A percentile compares a stretch with the other conserved stretches of the same genome.
Conservation (phyloP, 2,888 invertebrate species). For the Endotricha flammealis region DNA sequence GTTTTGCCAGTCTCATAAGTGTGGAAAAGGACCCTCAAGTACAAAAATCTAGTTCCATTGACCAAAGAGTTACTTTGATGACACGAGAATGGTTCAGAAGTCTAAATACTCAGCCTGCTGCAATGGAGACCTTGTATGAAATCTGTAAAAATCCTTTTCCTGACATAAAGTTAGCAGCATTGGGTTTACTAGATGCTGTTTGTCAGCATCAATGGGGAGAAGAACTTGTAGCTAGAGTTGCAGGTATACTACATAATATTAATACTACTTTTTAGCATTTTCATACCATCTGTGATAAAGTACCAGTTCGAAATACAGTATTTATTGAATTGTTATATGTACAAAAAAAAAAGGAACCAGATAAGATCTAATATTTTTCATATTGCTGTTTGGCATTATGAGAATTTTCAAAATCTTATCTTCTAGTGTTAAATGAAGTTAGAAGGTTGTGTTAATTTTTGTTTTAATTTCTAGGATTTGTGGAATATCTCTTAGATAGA, state of each 20-base stretch:
- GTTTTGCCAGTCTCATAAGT: slow-evolving; percentile 79
- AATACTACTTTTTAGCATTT: not conserved
- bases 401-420: too few relatives aligned
- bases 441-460: not conserved
- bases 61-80: slow-evolving; percentile 68
- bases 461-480: slow-evolving; percentile 76
- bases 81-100: slow-evolving; percentile 72
- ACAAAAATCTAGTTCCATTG: slow-evolving; percentile 50
- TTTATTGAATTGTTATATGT: too few relatives aligned
- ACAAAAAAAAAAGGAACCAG: too few relatives aligned
- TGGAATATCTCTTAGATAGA: slow-evolving; percentile 89
- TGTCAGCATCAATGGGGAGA: slow-evolving; percentile 89
- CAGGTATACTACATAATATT: slow-evolving; percentile 78
- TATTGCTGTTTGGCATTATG: too few relatives aligned
- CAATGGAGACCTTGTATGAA: slow-evolving; percentile 80
- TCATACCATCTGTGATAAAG: not conserved
- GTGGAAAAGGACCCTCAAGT: slow-evolving; percentile 56
- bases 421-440: too few relatives aligned
- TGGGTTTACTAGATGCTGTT: slow-evolving; percentile 81
- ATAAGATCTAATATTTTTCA: too few relatives aligned
- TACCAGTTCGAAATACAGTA: too few relatives aligned
- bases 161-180: slow-evolving; percentile 84
- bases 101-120: slow-evolving; percentile 48
- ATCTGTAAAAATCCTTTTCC: slow-evolving; percentile 88
- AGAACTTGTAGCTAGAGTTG: slow-evolving; percentile 82